Evolutionary conservation across 2,888 invertebrate species (phyloP).

Genomic region (Phasia obesa): DNA sequence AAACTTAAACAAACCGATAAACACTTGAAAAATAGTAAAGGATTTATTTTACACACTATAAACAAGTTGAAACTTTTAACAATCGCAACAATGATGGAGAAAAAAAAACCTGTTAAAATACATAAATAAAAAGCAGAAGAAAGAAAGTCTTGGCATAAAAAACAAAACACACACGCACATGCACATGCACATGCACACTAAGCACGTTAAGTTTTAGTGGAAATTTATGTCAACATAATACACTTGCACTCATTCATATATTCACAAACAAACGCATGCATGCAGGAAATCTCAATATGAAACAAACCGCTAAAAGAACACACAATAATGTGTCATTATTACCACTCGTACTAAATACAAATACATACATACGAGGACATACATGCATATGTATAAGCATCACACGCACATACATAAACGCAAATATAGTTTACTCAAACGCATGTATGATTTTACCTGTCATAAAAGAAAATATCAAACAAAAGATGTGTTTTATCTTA

Average conservation of each 20-base stretch:
- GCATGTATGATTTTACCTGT: not conserved
- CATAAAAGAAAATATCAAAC: slow-evolving; percentile 4
- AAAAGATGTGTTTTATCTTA: slow-evolving; percentile 23
- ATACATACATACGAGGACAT: too few species aligned
- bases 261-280: not conserved
- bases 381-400: too few species aligned
- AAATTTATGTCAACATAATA: slow-evolving; percentile 56
- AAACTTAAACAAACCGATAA: slow-evolving; percentile 11
- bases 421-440: not conserved
- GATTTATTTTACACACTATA: slow-evolving; percentile 13
- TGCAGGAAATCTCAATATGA: not conserved
- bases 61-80: slow-evolving; percentile 32
- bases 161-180: slow-evolving; percentile 10
- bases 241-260: slow-evolving; percentile 5
- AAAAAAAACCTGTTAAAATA: slow-evolving; percentile 18
- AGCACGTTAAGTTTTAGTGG: slow-evolving; percentile 29
- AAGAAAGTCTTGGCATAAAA: slow-evolving; percentile 1
- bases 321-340: slow-evolving; percentile 43
- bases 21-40: slow-evolving; percentile 30
- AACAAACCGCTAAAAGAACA: slow-evolving; percentile 18
- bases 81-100: slow-evolving; percentile 11
- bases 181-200: not conserved
- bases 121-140: slow-evolving; percentile 14
- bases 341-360: slow-evolving; percentile 29
- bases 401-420: not conserved